phyloP scores from a whole-genome alignment of 1,140 invertebrate genomes.

The Manduca sexta region DNA sequence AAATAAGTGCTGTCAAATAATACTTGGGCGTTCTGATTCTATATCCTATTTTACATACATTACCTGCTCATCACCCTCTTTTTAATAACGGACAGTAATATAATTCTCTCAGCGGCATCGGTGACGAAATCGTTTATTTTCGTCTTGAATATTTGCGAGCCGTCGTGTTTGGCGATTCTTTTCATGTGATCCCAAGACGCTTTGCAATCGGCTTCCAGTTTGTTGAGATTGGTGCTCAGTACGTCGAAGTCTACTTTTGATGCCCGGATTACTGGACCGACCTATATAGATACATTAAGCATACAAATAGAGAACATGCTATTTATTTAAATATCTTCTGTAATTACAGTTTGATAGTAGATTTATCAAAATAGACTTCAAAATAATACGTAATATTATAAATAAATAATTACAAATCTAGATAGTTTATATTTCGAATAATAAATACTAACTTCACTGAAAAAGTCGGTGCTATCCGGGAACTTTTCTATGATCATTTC shows the following conservation, averaged over 20 bases:
- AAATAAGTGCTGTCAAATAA: too few species aligned
- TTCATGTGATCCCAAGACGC: conserved; percentile 98
- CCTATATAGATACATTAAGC: too few species aligned
- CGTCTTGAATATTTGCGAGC: conserved; percentile 89
- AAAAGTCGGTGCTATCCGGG: conserved; percentile 95
- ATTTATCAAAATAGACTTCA: too few species aligned
- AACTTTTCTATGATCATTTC: conserved; percentile 98
- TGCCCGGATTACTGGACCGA: conserved; percentile 92
- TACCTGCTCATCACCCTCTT: conserved; percentile 92
- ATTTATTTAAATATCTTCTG: too few species aligned
- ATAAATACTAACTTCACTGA: conserved; percentile 87
- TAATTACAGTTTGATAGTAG: too few species aligned
- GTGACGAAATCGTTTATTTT: conserved; percentile 97
- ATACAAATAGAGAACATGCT: too few species aligned
- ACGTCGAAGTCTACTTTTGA: conserved; percentile 96
- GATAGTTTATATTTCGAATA: not conserved
- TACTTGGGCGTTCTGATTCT: too few species aligned
- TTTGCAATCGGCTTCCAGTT: conserved; percentile 96
- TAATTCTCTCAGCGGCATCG: conserved; percentile 97
- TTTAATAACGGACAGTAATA: conserved; percentile 93
- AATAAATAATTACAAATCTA: not conserved
- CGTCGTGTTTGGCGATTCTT: conserved; percentile 96
- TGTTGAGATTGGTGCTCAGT: conserved; percentile 86
- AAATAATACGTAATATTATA: not conserved
- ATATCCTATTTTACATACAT: too few species aligned